phyloP scores from a whole-genome alignment of 2,113 vertebrate genomes.

The Paraplagusia blochii region DNA sequence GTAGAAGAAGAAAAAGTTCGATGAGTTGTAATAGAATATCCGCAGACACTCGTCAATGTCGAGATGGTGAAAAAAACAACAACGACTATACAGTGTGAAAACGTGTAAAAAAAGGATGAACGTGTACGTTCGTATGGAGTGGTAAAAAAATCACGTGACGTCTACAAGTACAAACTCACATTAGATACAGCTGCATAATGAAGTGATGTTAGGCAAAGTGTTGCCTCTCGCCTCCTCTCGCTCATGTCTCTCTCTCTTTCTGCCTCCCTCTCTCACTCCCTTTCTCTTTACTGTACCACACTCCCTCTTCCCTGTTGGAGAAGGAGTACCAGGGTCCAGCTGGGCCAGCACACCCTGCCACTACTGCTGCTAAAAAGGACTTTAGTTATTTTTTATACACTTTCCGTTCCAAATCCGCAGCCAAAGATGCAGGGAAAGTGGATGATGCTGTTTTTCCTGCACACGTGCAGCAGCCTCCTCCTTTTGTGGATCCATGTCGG shows the following conservation, averaged over 20 bases:
- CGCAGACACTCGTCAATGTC: no score
- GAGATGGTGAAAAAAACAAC: no score
- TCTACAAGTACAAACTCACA: no score
- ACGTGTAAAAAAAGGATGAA: no score
- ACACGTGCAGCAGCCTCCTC: slow-evolving; percentile 65
- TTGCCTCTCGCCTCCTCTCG: not conserved
- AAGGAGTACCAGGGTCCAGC: slow-evolving; percentile 28
- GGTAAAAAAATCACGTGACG: no score
- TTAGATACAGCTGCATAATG: no score
- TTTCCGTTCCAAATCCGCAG: not conserved
- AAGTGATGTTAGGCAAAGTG: not conserved
- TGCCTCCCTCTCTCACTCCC: slow-evolving; percentile 21
- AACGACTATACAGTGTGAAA: no score
- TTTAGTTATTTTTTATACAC: not conserved
- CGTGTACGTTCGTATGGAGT: no score
- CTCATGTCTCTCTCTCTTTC: not conserved
- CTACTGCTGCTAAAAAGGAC: slow-evolving; percentile 5
- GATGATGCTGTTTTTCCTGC: slow-evolving; percentile 49
- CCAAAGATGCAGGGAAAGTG: slow-evolving; percentile 72
- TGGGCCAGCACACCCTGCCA: not conserved
- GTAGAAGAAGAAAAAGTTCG: slow-evolving; percentile 10
- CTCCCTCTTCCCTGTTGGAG: slow-evolving; percentile 26
- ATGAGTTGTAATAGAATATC: not conserved
- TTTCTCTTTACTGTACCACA: slow-evolving; percentile 26
- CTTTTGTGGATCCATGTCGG: slow-evolving; percentile 79